phyloP scores from a whole-genome alignment of 2,797 vertebrate species.

The Synanceia verrucosa region DNA sequence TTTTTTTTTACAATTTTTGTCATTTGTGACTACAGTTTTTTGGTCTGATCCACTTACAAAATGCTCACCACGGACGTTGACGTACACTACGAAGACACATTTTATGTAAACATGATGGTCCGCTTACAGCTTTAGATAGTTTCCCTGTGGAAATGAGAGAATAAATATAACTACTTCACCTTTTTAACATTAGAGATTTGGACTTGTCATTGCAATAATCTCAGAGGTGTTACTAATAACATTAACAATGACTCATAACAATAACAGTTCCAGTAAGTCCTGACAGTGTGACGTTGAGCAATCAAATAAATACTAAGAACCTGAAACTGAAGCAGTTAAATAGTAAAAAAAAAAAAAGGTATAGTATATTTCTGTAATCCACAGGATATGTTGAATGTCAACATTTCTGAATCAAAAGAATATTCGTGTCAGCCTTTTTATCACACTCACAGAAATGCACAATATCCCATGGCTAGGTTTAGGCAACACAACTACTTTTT shows the following conservation, averaged over 20 bases:
- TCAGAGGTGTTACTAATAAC: background rate
- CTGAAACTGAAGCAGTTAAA: too few relatives aligned
- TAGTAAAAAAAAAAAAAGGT: too few relatives aligned
- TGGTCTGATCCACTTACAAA: background rate
- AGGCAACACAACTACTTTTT: background rate
- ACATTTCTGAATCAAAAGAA: too few relatives aligned
- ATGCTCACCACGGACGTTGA: background rate
- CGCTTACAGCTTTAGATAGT: background rate
- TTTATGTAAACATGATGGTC: background rate
- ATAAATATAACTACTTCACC: background rate
- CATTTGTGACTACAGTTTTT: too few relatives aligned
- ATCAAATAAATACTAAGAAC: background rate
- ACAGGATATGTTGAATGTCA: too few relatives aligned
- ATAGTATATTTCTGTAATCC: too few relatives aligned
- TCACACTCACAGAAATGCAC: too few relatives aligned
- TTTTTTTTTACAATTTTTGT: too few relatives aligned
- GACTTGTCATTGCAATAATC: background rate
- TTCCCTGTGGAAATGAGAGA: slow-evolving; percentile 14
- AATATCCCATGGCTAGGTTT: too few relatives aligned
- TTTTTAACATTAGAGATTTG: background rate
- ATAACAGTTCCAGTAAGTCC: background rate
- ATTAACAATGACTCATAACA: background rate
- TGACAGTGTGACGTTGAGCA: accelerated
- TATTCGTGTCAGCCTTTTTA: too few relatives aligned
- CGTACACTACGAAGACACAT: background rate